A percentile compares a stretch with the other conserved stretches of the same genome.
phyloP scores from a whole-genome alignment of 2,888 invertebrate genomes.

The Volucella inanis region DNA sequence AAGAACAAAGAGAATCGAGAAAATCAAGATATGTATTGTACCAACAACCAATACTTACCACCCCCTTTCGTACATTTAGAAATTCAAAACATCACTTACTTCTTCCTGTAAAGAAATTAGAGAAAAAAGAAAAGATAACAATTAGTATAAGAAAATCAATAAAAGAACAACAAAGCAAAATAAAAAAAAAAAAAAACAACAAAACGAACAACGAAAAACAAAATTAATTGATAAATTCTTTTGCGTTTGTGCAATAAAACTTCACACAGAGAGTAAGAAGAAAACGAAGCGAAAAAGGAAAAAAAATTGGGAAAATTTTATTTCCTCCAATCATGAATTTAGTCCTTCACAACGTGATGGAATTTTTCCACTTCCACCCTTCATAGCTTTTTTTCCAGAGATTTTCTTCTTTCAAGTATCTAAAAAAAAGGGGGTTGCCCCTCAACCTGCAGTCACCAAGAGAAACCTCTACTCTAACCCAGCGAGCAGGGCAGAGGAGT shows the following conservation, averaged over 20 bases:
- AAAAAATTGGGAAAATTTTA: constrained; percentile 49
- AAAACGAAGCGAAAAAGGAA: background rate
- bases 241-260: constrained; percentile 69
- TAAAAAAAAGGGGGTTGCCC: constrained; percentile 19
- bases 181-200: constrained; percentile 25
- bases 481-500: background rate
- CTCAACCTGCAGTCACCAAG: constrained; percentile 23
- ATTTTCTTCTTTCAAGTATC: constrained; percentile 22
- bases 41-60: constrained; percentile 48
- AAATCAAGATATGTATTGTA: too few relatives aligned
- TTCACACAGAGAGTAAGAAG: constrained; percentile 34
- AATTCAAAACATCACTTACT: constrained; percentile 80
- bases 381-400: constrained; percentile 39
- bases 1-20: too few relatives aligned
- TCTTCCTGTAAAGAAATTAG: constrained; percentile 82
- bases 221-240: constrained; percentile 76
- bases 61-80: constrained; percentile 1
- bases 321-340: constrained; percentile 73
- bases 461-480: constrained; percentile 53
- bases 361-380: constrained; percentile 56
- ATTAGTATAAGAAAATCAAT: constrained; percentile 66
- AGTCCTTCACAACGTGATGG: constrained; percentile 71
- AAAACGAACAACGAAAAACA: constrained; percentile 42
- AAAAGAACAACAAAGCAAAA: background rate
- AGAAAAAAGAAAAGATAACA: constrained; percentile 73